Evolutionary conservation across 2,797 vertebrate genomes (phyloP), one percentile per base, ranked within the genome.

Genomic region (Acipenser oxyrinchus): DNA sequence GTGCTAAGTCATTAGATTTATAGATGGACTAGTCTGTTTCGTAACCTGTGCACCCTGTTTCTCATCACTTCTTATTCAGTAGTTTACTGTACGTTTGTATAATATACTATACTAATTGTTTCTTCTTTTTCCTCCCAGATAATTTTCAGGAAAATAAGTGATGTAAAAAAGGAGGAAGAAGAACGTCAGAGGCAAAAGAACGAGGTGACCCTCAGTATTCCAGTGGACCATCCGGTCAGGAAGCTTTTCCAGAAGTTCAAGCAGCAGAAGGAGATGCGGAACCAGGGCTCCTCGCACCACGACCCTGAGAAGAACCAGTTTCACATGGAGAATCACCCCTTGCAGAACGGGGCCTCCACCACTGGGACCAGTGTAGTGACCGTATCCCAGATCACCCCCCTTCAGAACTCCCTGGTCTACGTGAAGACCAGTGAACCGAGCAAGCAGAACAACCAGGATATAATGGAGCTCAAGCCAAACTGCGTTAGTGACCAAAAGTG

Each of bases 191-290:
- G 88, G 49, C 93, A 93, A 84, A 93, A 91, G 79, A 95, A 91
- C 0, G 93, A 97, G 77, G 95, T 95, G 78, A 87, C 93, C 0
- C 88, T 97, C 75, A 94, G 92, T 75, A 98, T 99, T 65, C 96
- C 96, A 0, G 94, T 96, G 62, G 96, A 99, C 76, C 96, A 99
- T 73, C 96, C 96, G 0, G 96, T 99, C n/a, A 78, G 96, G 52
- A 98, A 97, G 73, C 90, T 99, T 63, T 98, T 99, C n/a, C 95
- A 97, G 83, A 95, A 91, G 77, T 98, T 99, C 86, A 92, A 94
- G 71, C 94, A 95, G 81, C 96, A 97, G 70, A 94, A 95, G 77
- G 95, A 99, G 68, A 75, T 90, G 74, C 85, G 89, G 18, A 85
- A 88, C 0, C 86, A 88, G 5, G 91, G 88, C 8, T 88, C 91